These are phyloP conservation scores for Macrosteles quadrilineatus DNA, from an alignment of 1,140 invertebrate species.

Conservation along the genomic window DNA sequence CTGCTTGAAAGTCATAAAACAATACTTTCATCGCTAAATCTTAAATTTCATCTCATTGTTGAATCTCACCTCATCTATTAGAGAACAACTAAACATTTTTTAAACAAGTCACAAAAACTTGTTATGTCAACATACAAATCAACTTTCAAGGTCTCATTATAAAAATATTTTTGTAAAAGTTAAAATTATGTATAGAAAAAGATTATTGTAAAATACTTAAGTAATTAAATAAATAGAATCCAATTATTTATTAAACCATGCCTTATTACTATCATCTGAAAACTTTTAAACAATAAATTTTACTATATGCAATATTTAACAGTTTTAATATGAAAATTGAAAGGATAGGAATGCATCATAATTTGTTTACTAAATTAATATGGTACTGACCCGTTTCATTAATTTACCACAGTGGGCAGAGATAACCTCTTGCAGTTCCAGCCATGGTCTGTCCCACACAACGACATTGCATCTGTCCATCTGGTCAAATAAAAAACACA, in stretches of 20 bases:
- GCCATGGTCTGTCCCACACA: conserved; percentile 63
- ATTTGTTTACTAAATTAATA: background rate
- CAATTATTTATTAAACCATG: background rate
- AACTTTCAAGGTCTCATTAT: no score
- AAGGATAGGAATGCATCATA: background rate
- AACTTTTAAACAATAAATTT: background rate
- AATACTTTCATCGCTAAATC: no score
- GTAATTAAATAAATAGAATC: background rate
- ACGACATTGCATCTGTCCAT: conserved; percentile 54
- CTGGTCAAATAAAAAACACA: conserved; percentile 30
- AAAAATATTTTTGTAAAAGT: no score
- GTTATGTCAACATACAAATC: no score
- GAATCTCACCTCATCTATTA: no score
- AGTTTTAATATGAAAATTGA: background rate
- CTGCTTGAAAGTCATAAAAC: no score
- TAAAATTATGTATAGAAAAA: no score
- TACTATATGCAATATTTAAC: background rate
- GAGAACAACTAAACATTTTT: no score
- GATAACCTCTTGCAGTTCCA: conserved; percentile 53
- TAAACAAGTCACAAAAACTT: no score
- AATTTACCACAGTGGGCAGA: background rate
- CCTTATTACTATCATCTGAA: background rate
- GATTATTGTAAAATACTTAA: background rate
- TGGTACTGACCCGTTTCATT: background rate
- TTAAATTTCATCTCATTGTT: no score